Conservation (phyloP, 2,888 invertebrate genomes). For the Phania funesta region DNA sequence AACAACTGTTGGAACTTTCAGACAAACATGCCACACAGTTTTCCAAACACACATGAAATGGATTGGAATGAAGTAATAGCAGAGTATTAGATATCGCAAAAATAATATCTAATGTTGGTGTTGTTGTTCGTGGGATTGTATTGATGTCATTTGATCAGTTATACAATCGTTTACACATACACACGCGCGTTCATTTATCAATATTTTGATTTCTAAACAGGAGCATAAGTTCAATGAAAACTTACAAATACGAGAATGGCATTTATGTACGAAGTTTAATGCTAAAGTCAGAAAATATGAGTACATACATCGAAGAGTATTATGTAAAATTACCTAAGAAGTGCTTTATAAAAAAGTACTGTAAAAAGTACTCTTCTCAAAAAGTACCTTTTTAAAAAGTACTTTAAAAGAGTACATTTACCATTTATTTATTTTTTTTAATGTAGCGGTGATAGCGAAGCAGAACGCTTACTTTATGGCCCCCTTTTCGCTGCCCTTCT, state of each 20-base stretch:
- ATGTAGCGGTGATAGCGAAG: too few species aligned
- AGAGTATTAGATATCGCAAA: constrained; percentile 25
- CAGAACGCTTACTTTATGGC: too few species aligned
- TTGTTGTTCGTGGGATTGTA: constrained; percentile 9
- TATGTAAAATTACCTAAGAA: too few species aligned
- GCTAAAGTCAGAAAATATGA: not conserved
- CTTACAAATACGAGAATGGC: constrained; percentile 16
- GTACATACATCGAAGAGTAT: too few species aligned
- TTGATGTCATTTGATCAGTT: constrained; percentile 37
- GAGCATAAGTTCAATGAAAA: constrained; percentile 42
- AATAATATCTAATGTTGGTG: constrained; percentile 27
- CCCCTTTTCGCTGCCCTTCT: too few species aligned
- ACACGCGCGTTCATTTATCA: constrained; percentile 18
- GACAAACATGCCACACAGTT: constrained; percentile 20
- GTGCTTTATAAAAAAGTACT: too few species aligned
- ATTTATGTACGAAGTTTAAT: constrained; percentile 11
- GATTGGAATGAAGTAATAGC: constrained; percentile 15
- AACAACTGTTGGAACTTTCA: constrained; percentile 15
- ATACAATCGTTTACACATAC: constrained; percentile 29
- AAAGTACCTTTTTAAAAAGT: too few species aligned
- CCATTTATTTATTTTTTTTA: too few species aligned
- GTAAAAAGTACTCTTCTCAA: too few species aligned
- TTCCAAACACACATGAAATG: not conserved
- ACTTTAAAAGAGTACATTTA: too few species aligned
- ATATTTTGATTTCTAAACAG: constrained; percentile 17